Evolutionary conservation across 2,113 vertebrate genomes (phyloP).

Genomic region (Pygoscelis antarcticus): DNA sequence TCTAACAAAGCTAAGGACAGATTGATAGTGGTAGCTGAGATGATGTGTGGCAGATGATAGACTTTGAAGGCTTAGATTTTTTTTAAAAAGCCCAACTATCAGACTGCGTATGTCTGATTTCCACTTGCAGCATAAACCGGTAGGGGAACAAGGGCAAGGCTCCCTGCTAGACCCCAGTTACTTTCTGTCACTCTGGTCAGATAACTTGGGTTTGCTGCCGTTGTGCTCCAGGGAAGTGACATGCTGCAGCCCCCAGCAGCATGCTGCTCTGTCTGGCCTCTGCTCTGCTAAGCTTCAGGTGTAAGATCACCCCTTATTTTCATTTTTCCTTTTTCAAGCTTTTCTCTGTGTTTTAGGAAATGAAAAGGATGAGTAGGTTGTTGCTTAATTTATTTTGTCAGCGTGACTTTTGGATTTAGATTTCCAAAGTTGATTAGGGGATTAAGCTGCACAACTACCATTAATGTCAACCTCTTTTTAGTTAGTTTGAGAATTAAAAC

Average conservation of each 20-base stretch:
- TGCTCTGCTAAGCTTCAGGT: not conserved
- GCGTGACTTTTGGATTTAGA: not conserved
- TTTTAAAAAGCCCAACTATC: not conserved
- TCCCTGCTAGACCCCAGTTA: not conserved
- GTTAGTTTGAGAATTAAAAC: not conserved
- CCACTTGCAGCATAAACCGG: not conserved
- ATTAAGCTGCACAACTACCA: not conserved
- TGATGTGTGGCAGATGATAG: not conserved
- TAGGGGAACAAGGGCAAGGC: not conserved
- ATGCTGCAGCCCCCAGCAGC: fast-evolving
- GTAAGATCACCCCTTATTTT: not conserved
- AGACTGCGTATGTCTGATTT: not conserved
- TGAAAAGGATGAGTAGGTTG: not conserved
- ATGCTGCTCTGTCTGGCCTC: not conserved
- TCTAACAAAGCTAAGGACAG: not conserved
- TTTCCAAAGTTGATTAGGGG: constrained; percentile 4
- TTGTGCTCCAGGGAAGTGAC: not conserved
- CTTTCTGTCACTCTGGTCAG: not conserved
- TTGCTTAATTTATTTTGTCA: constrained; percentile 43
- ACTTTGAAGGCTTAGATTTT: not conserved
- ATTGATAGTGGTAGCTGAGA: not conserved
- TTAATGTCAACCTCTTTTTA: not conserved
- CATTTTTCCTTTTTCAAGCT: not conserved
- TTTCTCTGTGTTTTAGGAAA: not conserved
- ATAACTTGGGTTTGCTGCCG: not conserved